Base-by-base conservation (phyloP, 2,113 vertebrate genomes). In the Oryzias woworae region DNA sequence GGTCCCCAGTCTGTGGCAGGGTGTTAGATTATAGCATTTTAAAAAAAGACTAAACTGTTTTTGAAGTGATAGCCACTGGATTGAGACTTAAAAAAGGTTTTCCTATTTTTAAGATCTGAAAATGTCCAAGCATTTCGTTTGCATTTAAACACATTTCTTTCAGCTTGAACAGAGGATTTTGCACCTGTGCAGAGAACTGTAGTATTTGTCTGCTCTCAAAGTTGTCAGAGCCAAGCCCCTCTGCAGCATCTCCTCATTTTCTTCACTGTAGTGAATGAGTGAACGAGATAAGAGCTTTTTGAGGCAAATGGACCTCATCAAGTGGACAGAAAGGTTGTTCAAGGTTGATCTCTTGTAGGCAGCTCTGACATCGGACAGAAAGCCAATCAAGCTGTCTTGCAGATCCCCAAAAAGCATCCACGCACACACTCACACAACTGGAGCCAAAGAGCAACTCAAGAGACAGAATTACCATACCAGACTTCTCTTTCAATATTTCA, bases 291-390 rank as follows among this genome's bases (percentile, higher is more conserved):
- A 78, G 75, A 69, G 71, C 75, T 63, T 67, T 61, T 41, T 12
- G 60, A 77, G 75, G 72, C 78, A 72, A 82, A 75, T 69, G 77
- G 78, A 80, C 80, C 76, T 82, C 71, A 85, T 84, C 74, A 77
- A 81, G 72, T 79, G 60, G 71, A 74, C 44, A 17, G 61, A 85
- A 68, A 84, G 84, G 84, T 87, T 85, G 72, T 67, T 80, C 81
- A 87, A 89, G 86, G 86, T 84, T 73, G 81, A 71, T 71, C 62
- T 73, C 67, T 73, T 59, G 62, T 64, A 42, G 48, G 66, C 69
- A 61, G 47, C 53, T 75, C 57, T 78, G 78, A 85, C 73, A 69
- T 53, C 16, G 23, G 82, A 84, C 83, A 77, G 82, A 63, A 20
- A 77, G 76, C 79, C 81, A 80, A 86, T 87, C 83, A 82, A 77